phyloP scores from a whole-genome alignment of 2,797 vertebrate species.

The Chaetodon trifasciatus region DNA sequence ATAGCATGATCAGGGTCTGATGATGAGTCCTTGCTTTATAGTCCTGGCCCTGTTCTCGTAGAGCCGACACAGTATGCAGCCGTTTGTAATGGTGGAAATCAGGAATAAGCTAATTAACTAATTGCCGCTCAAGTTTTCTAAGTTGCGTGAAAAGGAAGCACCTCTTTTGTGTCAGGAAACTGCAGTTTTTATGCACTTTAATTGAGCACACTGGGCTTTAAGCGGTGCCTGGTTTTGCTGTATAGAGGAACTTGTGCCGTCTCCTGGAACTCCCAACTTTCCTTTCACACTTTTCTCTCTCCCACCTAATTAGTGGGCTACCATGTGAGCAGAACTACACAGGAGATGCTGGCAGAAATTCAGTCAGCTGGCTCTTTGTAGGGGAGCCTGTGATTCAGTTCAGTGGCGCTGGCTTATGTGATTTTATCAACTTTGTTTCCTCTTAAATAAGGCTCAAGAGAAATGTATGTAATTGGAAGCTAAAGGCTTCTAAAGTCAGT shows the following conservation, averaged over 20 bases:
- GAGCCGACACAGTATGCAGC: background rate
- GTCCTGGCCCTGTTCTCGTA: background rate
- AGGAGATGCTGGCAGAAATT: conserved; percentile 71
- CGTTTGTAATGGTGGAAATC: background rate
- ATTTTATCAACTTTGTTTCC: conserved; percentile 77
- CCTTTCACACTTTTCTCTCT: conserved; percentile 33
- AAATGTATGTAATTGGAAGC: conserved; percentile 65
- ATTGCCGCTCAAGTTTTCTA: conserved; percentile 23
- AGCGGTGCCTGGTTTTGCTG: background rate
- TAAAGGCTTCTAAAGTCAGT: conserved; percentile 61
- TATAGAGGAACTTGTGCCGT: conserved; percentile 40
- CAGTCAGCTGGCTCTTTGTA: conserved; percentile 64
- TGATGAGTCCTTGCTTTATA: conserved; percentile 31
- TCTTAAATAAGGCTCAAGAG: conserved; percentile 69
- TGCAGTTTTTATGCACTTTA: conserved; percentile 31
- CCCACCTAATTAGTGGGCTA: conserved; percentile 58
- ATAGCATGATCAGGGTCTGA: background rate
- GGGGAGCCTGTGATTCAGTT: conserved; percentile 67
- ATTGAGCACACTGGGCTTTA: conserved; percentile 53
- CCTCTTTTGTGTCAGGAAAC: conserved; percentile 42
- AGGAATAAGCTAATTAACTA: conserved; percentile 37
- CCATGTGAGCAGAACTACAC: conserved; percentile 61
- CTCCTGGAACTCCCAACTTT: conserved; percentile 46
- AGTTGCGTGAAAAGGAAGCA: conserved; percentile 34
- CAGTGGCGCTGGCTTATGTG: conserved; percentile 72